phyloP scores from a whole-genome alignment of 2,113 vertebrate species.

The Daboia siamensis region DNA sequence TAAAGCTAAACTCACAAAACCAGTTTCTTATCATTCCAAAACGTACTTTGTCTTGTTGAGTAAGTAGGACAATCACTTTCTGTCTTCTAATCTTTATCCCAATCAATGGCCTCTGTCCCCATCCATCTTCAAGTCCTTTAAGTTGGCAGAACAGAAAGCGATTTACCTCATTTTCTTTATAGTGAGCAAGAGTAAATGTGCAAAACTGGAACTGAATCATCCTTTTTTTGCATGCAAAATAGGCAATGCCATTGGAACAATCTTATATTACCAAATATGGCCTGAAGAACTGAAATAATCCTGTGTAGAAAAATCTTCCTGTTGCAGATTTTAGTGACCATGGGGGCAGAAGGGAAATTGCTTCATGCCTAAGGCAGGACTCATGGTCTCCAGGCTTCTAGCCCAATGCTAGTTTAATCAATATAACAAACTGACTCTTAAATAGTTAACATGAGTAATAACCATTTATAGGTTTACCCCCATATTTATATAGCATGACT shows the following conservation, averaged over 20 bases:
- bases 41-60: background rate
- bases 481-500: background rate
- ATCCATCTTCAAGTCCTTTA: background rate
- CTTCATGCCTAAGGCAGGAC: background rate
- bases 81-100: background rate
- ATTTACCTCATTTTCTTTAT: background rate
- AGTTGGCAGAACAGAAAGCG: background rate
- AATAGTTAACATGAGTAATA: background rate
- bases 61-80: background rate
- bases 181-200: background rate
- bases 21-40: background rate
- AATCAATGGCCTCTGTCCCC: background rate
- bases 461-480: background rate
- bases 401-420: background rate
- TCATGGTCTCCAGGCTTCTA: background rate
- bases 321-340: background rate
- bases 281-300: background rate
- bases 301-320: background rate
- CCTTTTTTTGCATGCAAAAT: background rate
- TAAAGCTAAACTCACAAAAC: background rate
- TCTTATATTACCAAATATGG: background rate
- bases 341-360: background rate
- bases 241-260: background rate
- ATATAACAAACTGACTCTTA: background rate
- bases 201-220: background rate